Evolutionary conservation across 1,140 invertebrate genomes (phyloP), one percentile per base, ranked within the genome.

Genomic region (Ctenoplectra terminalis): DNA sequence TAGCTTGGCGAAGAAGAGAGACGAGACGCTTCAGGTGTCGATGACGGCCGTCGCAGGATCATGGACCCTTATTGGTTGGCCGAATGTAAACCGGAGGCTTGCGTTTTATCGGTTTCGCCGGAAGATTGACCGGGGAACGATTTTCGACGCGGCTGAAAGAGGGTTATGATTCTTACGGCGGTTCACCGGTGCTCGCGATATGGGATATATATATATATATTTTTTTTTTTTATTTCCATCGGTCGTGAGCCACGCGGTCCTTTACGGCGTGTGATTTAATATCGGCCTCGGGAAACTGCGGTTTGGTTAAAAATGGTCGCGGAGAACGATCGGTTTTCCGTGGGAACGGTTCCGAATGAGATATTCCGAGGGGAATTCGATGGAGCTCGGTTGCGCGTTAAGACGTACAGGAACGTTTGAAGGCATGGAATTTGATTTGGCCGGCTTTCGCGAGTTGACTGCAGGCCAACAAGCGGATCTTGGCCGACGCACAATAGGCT

Each of bases 51-150:
- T 0, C 40, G 1, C 13, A 26, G 40, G 29, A 37, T 17, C 1
- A 2, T 43, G 17, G 15, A 1, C 17, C 8, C 43, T 61, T 43
- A 61, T 71, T 61, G 66, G 76, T 17, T 20, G 40, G 31, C 15
- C 20, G 66, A 9, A 37, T 71, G 46, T 58, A 61, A 71, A 71
- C 66, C 31, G 9, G 46, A 26, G 20, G 69, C 20, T 43, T 79
- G 56, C 58, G 58, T 79, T 79, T 63, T 63, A 79, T 79, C 66
- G 69, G n/a, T 17, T 34, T 43, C 17, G n/a, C 3, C 7, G 63
- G 37, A 31, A 66, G 61, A 76, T 67, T 26, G 61, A 69, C 74
- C 31, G 61, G 50, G 2, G 17, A 34, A 6, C 13, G 66, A 34
- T 78, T 66, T 50, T 23, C n/a, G 46, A 29, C n/a, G n/a, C n/a